Percentiles rank a stretch among this genome's conserved stretches.
Evolutionary conservation across 2,888 invertebrate genomes (phyloP).

Genomic region (Polydrusus pterygomalis): DNA sequence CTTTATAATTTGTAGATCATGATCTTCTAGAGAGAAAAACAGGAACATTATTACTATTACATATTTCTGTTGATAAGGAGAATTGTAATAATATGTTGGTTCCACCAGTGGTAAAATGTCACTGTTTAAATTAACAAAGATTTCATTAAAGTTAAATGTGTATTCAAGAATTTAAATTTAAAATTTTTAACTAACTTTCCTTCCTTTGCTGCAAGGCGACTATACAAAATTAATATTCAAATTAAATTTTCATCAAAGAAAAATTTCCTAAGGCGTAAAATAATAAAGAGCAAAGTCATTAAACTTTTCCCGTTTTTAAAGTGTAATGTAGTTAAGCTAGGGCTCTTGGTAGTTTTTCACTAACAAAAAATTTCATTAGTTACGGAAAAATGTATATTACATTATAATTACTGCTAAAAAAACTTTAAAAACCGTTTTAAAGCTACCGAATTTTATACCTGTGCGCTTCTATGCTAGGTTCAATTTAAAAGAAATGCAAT

Average conservation of each 20-base stretch:
- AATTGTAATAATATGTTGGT: too few relatives aligned
- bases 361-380: not conserved
- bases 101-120: not conserved
- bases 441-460: too few relatives aligned
- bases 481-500: too few relatives aligned
- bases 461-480: too few relatives aligned
- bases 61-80: too few relatives aligned
- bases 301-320: slow-evolving; percentile 27
- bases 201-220: slow-evolving; percentile 9
- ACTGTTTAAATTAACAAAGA: slow-evolving; percentile 12
- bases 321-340: slow-evolving; percentile 15
- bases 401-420: too few relatives aligned
- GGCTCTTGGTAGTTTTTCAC: not conserved
- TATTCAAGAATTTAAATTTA: slow-evolving; percentile 25
- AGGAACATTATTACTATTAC: too few relatives aligned
- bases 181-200: slow-evolving; percentile 35
- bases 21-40: too few relatives aligned
- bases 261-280: slow-evolving; percentile 19
- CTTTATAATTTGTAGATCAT: too few relatives aligned
- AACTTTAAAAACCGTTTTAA: too few relatives aligned
- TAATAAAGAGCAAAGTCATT: slow-evolving; percentile 28
- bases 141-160: slow-evolving; percentile 18
- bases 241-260: slow-evolving; percentile 33
- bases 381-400: not conserved
- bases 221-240: slow-evolving; percentile 33